Evolutionary conservation across 2,797 vertebrate species (phyloP), one percentile per base, ranked within the genome.

Genomic region (Phoxinus dragarum): DNA sequence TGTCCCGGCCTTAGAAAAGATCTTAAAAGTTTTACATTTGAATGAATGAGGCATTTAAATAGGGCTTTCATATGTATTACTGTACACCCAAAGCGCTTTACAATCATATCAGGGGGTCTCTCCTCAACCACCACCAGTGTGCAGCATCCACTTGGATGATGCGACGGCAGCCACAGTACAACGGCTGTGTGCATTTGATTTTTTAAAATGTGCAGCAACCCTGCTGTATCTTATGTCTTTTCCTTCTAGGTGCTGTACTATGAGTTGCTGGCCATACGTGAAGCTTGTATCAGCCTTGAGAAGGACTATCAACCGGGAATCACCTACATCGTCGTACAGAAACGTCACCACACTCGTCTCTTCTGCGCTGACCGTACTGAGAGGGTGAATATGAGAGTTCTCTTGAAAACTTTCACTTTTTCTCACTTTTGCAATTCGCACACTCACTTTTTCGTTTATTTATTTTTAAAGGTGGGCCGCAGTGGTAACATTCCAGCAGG

Each of bases 401-500:
- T n/a, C 6, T 27, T 36, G 16, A 47, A 59, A 44, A 10, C 14
- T 0, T 52, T 47, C 6, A 52, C 7, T 40, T 76, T 31, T 56
- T 17, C 34, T 42, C 42, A 44, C 44, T 5, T 23, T n/a, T 67
- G 17, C 8, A 14, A 66, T 21, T 44, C 10, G 16, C 14, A 19
- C n/a, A 34, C 69, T 3, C 52, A 54, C 12, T 71, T 23, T 12
- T 27, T 9, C 3, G 6, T 1, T 23, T 19, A n/a, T 6, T 68
- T 75, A 74, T 1, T 34, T 75, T 67, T 8, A 44, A 92, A 99
- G 98, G 98, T 99, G 72, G 98, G 98, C 91, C 96, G 98, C 88
- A 99, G 98, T 89, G 98, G 98, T 90, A 99, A 99, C 94, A 99
- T 99, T 94, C 98, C 98, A 89, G 98, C 98, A 1, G 98, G 98